Evolutionary conservation across 2,888 invertebrate genomes (phyloP).

Genomic region (Acholoe squamosa): DNA sequence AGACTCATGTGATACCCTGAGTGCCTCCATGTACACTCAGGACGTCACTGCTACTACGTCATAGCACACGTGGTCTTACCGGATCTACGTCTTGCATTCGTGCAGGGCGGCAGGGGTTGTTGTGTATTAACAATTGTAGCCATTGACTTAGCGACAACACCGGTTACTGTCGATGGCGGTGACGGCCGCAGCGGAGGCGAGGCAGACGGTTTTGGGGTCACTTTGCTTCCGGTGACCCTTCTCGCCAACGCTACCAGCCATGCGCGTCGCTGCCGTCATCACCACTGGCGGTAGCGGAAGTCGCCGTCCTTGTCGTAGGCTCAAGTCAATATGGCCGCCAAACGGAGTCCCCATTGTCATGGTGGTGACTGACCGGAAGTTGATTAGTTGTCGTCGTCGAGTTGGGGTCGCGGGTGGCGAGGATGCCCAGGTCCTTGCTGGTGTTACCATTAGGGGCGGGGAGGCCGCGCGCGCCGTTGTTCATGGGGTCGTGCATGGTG

Average conservation of each 20-base stretch:
- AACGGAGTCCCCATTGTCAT: slow-evolving; percentile 60
- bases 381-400: background rate
- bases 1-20: background rate
- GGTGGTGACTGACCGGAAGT: slow-evolving; percentile 56
- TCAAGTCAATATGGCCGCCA: slow-evolving; percentile 58
- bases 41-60: background rate
- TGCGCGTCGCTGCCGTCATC: too few species aligned
- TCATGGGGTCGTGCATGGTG: background rate
- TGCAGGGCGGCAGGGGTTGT: background rate
- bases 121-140: background rate
- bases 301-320: background rate
- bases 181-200: background rate
- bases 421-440: slow-evolving; percentile 52
- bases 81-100: background rate
- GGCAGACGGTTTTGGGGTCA: background rate
- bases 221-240: too few species aligned
- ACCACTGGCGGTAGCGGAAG: too few species aligned
- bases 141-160: slow-evolving; percentile 10
- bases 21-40: background rate
- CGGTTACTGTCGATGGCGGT: background rate
- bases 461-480: background rate
- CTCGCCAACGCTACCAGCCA: too few species aligned
- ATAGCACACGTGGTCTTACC: slow-evolving; percentile 19
- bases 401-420: slow-evolving; percentile 52
- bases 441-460: background rate